phyloP scores from a whole-genome alignment of 2,113 vertebrate genomes.

The Semnornis frantzii region DNA sequence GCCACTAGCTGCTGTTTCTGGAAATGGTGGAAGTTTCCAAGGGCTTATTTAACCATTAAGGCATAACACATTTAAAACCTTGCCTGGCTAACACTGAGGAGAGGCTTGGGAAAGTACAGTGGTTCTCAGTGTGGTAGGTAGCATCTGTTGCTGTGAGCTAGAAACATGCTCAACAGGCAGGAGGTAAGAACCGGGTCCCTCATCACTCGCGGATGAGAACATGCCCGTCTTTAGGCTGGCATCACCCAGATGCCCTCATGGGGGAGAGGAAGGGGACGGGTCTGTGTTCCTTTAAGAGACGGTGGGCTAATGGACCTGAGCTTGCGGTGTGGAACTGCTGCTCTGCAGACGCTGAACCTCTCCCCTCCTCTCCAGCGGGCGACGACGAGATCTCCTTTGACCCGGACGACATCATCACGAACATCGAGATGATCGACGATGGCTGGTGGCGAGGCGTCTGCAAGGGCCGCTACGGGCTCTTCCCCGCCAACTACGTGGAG shows the following conservation, averaged over 20 bases:
- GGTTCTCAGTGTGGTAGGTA: not conserved
- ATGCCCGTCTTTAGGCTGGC: rapidly evolving
- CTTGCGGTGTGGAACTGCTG: no score
- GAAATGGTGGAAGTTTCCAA: not conserved
- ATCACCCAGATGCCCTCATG: rapidly evolving
- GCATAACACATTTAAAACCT: not conserved
- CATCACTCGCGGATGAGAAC: not conserved
- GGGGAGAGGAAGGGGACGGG: not conserved
- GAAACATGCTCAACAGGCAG: not conserved
- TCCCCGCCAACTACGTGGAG: constrained; percentile 97
- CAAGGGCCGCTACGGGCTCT: constrained; percentile 89
- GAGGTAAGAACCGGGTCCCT: not conserved
- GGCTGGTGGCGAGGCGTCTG: constrained; percentile 98
- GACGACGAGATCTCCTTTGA: constrained; percentile 98
- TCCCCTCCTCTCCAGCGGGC: constrained; percentile 77
- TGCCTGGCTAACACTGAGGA: not conserved
- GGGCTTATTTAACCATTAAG: not conserved
- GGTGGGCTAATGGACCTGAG: no score
- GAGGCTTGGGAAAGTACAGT: not conserved
- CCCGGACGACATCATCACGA: constrained; percentile 96
- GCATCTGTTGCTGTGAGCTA: not conserved
- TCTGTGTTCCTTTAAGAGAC: not conserved
- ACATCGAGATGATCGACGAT: constrained; percentile 98
- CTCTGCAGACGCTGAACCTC: not conserved
- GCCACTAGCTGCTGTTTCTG: rapidly evolving